These are phyloP conservation scores for Diaphora mendica DNA, from an alignment of 2,888 invertebrate species.

Conservation along the genomic window DNA sequence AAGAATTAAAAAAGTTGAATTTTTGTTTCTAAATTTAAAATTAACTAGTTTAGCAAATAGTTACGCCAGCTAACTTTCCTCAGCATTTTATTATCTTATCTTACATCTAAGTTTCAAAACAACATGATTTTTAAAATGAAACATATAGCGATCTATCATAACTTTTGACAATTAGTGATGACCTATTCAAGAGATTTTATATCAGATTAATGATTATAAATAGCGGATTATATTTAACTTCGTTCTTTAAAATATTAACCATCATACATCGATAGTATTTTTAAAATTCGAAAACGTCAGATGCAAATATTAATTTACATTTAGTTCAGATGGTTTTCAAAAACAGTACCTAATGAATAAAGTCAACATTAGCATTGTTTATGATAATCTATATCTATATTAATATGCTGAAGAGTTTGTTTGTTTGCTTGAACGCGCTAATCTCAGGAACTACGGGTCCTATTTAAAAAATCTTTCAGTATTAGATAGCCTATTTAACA, in stretches of 20 bases:
- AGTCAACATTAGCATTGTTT: too few relatives aligned
- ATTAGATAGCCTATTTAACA: too few relatives aligned
- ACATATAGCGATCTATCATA: neutral
- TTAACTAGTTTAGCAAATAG: neutral
- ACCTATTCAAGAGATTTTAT: neutral
- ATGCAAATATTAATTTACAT: too few relatives aligned
- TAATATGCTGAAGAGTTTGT: too few relatives aligned
- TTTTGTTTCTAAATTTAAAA: neutral
- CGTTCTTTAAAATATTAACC: neutral
- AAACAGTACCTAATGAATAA: too few relatives aligned
- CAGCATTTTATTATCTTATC: neutral
- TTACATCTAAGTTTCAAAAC: neutral
- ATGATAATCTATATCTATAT: too few relatives aligned
- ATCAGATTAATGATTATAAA: neutral
- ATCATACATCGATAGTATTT: neutral
- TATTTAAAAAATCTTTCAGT: too few relatives aligned
- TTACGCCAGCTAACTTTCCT: neutral
- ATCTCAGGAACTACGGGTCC: too few relatives aligned
- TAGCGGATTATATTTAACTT: neutral
- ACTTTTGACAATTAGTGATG: neutral
- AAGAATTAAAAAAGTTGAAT: neutral
- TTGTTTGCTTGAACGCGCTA: too few relatives aligned
- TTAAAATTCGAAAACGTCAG: neutral
- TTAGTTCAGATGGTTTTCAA: too few relatives aligned
- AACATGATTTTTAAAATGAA: neutral